Evolutionary conservation across 2,888 invertebrate species (phyloP).

Genomic region (Fissipunctia ypsillon): DNA sequence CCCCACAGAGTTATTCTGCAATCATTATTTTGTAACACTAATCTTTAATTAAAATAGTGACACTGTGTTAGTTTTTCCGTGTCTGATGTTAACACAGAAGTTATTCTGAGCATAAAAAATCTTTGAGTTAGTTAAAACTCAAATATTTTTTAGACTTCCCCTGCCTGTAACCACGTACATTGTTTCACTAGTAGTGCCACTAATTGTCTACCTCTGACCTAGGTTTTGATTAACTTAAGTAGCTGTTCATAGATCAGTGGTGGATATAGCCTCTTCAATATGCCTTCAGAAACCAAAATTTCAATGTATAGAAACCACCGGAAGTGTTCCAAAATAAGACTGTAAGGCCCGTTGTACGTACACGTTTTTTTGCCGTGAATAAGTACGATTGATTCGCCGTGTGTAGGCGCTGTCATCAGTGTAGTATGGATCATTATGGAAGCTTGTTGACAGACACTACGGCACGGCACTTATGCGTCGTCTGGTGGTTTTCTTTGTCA

Average conservation of each 20-base stretch:
- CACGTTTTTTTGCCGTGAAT: too few species aligned
- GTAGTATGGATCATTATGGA: too few species aligned
- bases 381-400: too few species aligned
- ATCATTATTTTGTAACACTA: constrained; percentile 13
- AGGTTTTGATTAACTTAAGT: not conserved
- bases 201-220: not conserved
- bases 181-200: not conserved
- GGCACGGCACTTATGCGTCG: too few species aligned
- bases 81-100: not conserved
- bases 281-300: not conserved
- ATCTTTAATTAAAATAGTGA: constrained; percentile 27
- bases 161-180: not conserved
- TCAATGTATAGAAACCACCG: not conserved
- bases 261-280: not conserved
- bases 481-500: too few species aligned
- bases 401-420: too few species aligned
- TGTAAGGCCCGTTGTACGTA: too few species aligned
- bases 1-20: constrained; percentile 9
- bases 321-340: not conserved
- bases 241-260: not conserved
- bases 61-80: constrained; percentile 13
- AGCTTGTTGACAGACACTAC: too few species aligned
- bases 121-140: not conserved
- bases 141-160: not conserved
- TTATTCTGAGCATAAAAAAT: not conserved